Conservation (phyloP, 2,797 vertebrate species). For the Sandelia bainsii region DNA sequence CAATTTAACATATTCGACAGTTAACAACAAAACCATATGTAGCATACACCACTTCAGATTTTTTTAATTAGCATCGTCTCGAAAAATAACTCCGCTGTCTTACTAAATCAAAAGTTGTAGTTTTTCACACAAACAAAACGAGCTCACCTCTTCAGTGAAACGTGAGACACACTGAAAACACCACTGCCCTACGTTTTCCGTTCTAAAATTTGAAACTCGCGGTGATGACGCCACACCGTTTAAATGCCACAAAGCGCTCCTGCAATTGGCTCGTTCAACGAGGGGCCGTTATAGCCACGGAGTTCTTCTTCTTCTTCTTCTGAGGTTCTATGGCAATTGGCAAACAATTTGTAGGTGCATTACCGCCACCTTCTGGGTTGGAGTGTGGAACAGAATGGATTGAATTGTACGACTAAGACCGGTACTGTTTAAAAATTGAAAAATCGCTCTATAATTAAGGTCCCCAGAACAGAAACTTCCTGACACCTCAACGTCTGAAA, state of each 20-base stretch:
- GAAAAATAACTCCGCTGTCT: background rate
- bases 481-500: background rate
- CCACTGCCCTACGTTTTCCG: fast-evolving
- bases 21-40: background rate
- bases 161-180: background rate
- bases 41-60: background rate
- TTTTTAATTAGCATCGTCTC: too few relatives aligned
- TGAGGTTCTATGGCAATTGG: too few relatives aligned
- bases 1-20: too few relatives aligned
- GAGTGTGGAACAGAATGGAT: too few relatives aligned
- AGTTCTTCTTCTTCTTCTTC: too few relatives aligned
- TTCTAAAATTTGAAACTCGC: constrained; percentile 49
- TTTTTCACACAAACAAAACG: fast-evolving
- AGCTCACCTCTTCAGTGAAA: constrained; percentile 31
- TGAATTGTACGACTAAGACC: too few relatives aligned
- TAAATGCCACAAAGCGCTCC: constrained; percentile 64
- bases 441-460: too few relatives aligned
- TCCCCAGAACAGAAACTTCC: constrained; percentile 22
- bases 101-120: background rate
- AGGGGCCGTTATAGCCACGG: background rate
- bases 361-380: too few relatives aligned
- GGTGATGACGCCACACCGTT: constrained; percentile 39
- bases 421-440: too few relatives aligned
- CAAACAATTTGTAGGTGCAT: too few relatives aligned
- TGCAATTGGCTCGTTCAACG: constrained; percentile 71